Percentiles rank a stretch among this genome's conserved stretches.
Conservation (phyloP, 2,113 vertebrate genomes). For the Sardina pilchardus region DNA sequence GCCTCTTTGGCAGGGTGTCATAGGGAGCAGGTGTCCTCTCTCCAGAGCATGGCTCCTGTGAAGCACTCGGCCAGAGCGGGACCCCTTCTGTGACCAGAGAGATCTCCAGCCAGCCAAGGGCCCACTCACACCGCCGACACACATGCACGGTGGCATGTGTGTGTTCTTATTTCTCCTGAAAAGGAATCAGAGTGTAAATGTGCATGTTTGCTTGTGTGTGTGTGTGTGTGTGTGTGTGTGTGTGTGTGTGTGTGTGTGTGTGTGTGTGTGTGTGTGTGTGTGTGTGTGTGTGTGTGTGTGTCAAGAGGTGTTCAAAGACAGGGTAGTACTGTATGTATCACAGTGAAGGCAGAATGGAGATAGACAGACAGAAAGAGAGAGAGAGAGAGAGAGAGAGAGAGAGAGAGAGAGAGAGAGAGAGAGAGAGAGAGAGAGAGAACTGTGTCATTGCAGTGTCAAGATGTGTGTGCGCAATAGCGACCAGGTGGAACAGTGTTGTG, state of each 20-base stretch:
- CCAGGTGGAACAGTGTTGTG: not conserved
- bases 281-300: not conserved
- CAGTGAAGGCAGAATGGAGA: no score
- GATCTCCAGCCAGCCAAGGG: not conserved
- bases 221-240: not conserved
- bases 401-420: not conserved
- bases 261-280: not conserved
- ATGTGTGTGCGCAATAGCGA: not conserved
- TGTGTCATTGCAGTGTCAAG: not conserved
- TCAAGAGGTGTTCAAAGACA: not conserved
- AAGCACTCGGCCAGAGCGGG: conserved; percentile 43
- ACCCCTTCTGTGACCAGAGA: conserved; percentile 50
- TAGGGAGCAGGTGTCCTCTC: conserved; percentile 67
- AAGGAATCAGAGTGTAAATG: not conserved
- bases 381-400: not conserved
- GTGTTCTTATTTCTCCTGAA: no score
- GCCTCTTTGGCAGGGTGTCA: conserved; percentile 62
- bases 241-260: not conserved
- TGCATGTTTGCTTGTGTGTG: not conserved
- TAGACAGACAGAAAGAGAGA: not conserved
- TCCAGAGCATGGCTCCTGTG: conserved; percentile 59
- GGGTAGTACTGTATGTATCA: no score
- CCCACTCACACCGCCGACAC: not conserved
- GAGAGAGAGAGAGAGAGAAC: not conserved
- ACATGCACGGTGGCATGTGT: not conserved